Evolutionary conservation across 2,113 vertebrate species (phyloP).

Genomic region (Riparia riparia): DNA sequence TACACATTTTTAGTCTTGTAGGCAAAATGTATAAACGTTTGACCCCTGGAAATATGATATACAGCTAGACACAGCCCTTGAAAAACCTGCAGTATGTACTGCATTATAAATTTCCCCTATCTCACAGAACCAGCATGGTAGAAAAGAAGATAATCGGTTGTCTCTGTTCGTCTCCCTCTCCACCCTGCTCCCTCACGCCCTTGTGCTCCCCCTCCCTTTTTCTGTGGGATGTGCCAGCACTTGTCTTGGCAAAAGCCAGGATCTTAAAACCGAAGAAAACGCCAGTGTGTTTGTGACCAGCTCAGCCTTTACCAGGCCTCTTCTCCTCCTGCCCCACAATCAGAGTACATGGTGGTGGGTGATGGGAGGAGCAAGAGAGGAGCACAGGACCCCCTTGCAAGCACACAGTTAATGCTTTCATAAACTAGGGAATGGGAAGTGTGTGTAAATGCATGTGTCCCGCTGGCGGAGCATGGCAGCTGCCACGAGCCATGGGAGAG

Average conservation of each 20-base stretch:
- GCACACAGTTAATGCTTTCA: neutral
- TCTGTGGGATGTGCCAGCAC: conserved; percentile 5
- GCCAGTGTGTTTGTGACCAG: neutral
- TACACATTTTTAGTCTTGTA: neutral
- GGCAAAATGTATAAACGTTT: conserved; percentile 48
- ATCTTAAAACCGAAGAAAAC: conserved; percentile 15
- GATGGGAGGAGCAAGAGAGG: neutral
- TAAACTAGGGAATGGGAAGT: neutral
- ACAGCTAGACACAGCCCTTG: conserved; percentile 3
- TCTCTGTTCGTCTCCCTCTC: neutral
- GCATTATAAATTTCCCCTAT: conserved; percentile 17
- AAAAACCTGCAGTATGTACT: neutral
- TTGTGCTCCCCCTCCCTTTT: neutral
- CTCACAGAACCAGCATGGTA: conserved; percentile 4
- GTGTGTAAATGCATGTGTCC: neutral
- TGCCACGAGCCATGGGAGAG: neutral
- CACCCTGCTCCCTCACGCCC: neutral
- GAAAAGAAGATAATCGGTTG: neutral
- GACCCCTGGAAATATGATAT: conserved; percentile 29
- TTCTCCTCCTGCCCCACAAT: neutral
- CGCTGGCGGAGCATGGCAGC: neutral
- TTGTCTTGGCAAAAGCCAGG: conserved; percentile 49
- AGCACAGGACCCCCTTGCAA: neutral
- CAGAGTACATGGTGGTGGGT: neutral
- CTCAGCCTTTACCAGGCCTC: neutral